Evolutionary conservation across 2,113 vertebrate genomes (phyloP).

Genomic region (Podarcis muralis): DNA sequence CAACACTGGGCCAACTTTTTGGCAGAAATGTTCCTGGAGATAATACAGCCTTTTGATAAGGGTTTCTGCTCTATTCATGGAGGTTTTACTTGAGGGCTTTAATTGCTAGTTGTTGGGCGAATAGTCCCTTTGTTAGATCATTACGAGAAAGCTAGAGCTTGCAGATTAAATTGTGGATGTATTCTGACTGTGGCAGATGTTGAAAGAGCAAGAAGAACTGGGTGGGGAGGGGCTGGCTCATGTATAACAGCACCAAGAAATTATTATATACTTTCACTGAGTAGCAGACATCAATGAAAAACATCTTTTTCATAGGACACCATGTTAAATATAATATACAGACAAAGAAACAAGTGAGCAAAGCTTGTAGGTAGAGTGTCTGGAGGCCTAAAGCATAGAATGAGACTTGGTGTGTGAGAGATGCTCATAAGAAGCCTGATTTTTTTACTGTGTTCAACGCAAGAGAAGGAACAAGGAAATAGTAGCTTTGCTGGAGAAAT

Average conservation of each 20-base stretch:
- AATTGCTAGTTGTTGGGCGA: neutral
- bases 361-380: too few relatives aligned
- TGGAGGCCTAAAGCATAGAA: too few relatives aligned
- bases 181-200: neutral
- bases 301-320: neutral
- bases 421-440: too few relatives aligned
- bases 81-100: neutral
- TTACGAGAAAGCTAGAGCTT: neutral
- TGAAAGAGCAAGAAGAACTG: neutral
- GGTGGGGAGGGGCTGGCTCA: too few relatives aligned
- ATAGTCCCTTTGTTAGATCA: neutral
- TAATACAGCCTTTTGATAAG: neutral
- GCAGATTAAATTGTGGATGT: neutral
- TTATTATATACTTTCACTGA: too few relatives aligned
- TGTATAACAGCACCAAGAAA: too few relatives aligned
- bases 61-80: neutral
- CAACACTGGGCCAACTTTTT: constrained; percentile 9
- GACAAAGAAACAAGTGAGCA: too few relatives aligned
- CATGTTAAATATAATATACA: too few relatives aligned
- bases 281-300: neutral
- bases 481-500: too few relatives aligned
- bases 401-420: too few relatives aligned
- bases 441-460: too few relatives aligned
- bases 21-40: neutral
- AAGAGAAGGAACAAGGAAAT: too few relatives aligned